phyloP scores from a whole-genome alignment of 1,140 invertebrate genomes.

The Solen grandis region DNA sequence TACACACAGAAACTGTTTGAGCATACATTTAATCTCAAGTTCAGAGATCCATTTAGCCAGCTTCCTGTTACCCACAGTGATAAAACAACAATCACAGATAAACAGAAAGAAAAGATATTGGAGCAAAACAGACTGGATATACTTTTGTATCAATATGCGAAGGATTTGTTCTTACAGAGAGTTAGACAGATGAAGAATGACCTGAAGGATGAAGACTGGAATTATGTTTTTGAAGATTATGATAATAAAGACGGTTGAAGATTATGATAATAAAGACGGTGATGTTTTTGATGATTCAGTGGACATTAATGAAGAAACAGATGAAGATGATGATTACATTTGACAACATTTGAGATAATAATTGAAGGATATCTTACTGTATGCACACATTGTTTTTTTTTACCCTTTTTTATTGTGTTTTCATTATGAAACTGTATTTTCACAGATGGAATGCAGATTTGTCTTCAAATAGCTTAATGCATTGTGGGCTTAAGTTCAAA shows the following conservation, averaged over 20 bases:
- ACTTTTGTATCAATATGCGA: constrained; percentile 96
- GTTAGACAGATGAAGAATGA: constrained; percentile 58
- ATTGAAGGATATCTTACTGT: too few relatives aligned
- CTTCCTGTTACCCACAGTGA: constrained; percentile 77
- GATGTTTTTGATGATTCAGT: constrained; percentile 46
- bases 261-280: constrained; percentile 3
- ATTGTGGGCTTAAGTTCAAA: too few relatives aligned
- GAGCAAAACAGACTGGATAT: constrained; percentile 94
- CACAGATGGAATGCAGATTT: too few relatives aligned
- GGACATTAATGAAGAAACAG: constrained; percentile 40
- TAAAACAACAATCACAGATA: constrained; percentile 85
- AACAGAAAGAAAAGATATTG: constrained; percentile 89
- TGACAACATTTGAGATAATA: too few relatives aligned
- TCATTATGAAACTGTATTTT: too few relatives aligned
- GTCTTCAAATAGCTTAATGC: too few relatives aligned
- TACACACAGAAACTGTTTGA: constrained; percentile 98
- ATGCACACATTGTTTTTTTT: too few relatives aligned
- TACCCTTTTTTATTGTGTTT: too few relatives aligned
- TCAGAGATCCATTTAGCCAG: constrained; percentile 71
- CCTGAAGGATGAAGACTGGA: constrained; percentile 10
- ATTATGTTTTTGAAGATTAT: constrained; percentile 26
- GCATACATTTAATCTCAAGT: constrained; percentile 95
- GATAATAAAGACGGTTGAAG: background rate
- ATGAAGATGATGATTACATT: constrained; percentile 33
- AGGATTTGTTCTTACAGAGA: constrained; percentile 92